phyloP scores from a whole-genome alignment of 2,888 invertebrate species.

The Halocaridina rubra region DNA sequence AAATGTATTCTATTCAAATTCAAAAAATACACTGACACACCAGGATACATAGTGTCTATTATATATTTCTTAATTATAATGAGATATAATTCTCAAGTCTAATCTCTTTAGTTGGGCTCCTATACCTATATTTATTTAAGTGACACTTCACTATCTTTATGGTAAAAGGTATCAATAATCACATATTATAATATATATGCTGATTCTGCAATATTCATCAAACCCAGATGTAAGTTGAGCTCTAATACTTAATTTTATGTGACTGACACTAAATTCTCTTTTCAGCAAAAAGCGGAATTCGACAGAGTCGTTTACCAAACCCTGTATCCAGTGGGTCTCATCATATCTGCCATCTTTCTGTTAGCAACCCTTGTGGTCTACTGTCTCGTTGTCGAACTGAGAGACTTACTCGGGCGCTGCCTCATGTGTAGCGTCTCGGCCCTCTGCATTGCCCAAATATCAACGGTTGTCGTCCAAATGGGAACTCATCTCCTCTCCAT shows the following conservation, averaged over 20 bases:
- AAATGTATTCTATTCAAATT: too few relatives aligned
- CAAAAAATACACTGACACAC: too few relatives aligned
- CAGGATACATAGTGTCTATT: too few relatives aligned
- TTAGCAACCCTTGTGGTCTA: slow-evolving; percentile 48
- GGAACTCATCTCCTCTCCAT: not conserved
- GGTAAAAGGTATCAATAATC: too few relatives aligned
- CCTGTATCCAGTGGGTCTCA: slow-evolving; percentile 49
- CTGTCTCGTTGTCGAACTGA: slow-evolving; percentile 46
- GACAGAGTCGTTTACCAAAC: slow-evolving; percentile 23
- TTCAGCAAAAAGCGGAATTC: slow-evolving; percentile 2
- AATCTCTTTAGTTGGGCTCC: too few relatives aligned
- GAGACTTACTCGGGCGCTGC: slow-evolving; percentile 53
- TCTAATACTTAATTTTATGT: not conserved
- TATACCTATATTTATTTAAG: too few relatives aligned
- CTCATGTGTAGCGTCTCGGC: slow-evolving; percentile 49
- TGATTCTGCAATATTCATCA: too few relatives aligned
- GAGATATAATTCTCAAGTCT: too few relatives aligned
- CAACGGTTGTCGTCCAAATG: slow-evolving; percentile 40
- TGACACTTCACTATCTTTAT: too few relatives aligned
- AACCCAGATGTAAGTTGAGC: too few relatives aligned
- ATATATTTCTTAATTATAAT: too few relatives aligned
- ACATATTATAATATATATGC: too few relatives aligned
- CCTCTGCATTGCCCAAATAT: slow-evolving; percentile 43
- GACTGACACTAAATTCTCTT: not conserved
- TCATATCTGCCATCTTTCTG: slow-evolving; percentile 54